Base-by-base conservation (phyloP, 2,113 vertebrate genomes). In the Xenopus borealis region DNA sequence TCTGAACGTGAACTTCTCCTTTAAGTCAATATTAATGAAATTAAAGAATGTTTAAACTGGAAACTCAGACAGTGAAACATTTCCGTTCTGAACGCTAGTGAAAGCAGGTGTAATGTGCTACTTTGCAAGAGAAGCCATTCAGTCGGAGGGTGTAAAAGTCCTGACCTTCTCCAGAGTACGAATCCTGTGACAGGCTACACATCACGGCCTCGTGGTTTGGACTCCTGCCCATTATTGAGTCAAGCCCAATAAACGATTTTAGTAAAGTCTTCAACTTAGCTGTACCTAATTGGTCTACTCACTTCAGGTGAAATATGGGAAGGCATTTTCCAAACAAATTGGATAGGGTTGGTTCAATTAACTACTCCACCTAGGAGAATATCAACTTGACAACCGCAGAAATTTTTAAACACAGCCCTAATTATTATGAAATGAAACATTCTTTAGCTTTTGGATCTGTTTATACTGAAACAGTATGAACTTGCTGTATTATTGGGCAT, bases 1-100 rank as follows among this genome's bases (percentile, higher is more conserved):
- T 33, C 57, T 16, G 53, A 23, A 58, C 17, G 59, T 45, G 27
- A 59, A 18, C 55, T 45, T 70, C 18, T 59, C 11, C 55, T 59
- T 59, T 70, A 70, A 70, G 68, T 70, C 68, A 70, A 70, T 59
- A 70, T 70, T 70, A 58, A 40, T 70, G 53, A 70, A 70, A 70
- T 59, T 44, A 59, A 70, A 59, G 68, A 70, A 70, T 70, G 53
- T 70, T 70, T 53, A 33, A 69, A 33, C 16, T 69, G 47, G 66
- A 50, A 68, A 23, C 46, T 55, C 23, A 69, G 66, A 57, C 66
- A 69, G 47, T 20, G 27, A 70, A 59, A 70, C 53, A 70, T 59
- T 70, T 70, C 68, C 68, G 50, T 27, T 19, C 30, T 17, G 10
- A 55, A 18, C 30, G 16, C 46, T 59, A 70, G 68, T 19, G 16